Percentiles rank a stretch among this genome's conserved stretches.
Conservation (phyloP, 2,888 invertebrate species). For the Drosophila villosipedis region DNA sequence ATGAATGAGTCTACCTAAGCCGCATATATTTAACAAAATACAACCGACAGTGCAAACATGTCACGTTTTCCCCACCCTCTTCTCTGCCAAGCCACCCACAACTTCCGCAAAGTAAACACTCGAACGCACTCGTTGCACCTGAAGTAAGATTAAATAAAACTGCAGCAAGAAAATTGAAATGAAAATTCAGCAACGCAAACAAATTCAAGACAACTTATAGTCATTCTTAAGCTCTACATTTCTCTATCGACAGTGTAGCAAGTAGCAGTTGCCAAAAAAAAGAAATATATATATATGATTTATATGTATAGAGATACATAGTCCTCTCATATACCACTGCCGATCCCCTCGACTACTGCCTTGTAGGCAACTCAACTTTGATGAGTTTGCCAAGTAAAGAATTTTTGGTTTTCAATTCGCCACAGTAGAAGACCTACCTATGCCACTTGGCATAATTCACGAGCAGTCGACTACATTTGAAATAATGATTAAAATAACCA, state of each 20-base stretch:
- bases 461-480: constrained; percentile 50
- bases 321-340: constrained; percentile 7
- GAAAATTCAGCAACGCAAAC: constrained; percentile 74
- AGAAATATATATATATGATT: neutral
- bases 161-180: constrained; percentile 74
- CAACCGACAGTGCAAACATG: constrained; percentile 28
- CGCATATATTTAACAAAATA: constrained; percentile 15
- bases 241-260: constrained; percentile 6
- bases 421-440: constrained; percentile 29
- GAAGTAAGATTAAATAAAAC: constrained; percentile 79
- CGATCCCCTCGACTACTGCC: neutral
- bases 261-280: constrained; percentile 29
- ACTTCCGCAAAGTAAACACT: constrained; percentile 58
- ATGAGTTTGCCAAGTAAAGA: constrained; percentile 69
- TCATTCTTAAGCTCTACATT: constrained; percentile 26
- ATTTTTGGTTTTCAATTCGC: constrained; percentile 22
- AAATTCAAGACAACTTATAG: constrained; percentile 71
- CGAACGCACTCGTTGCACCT: constrained; percentile 69
- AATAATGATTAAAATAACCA: constrained; percentile 73
- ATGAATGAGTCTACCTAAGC: constrained; percentile 8
- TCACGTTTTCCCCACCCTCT: neutral
- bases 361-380: constrained; percentile 64
- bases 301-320: neutral
- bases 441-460: constrained; percentile 23
- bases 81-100: neutral